Percentiles rank a stretch among this genome's conserved stretches.
Conservation (phyloP, 2,797 vertebrate species). For the Diglossa cyanea region DNA sequence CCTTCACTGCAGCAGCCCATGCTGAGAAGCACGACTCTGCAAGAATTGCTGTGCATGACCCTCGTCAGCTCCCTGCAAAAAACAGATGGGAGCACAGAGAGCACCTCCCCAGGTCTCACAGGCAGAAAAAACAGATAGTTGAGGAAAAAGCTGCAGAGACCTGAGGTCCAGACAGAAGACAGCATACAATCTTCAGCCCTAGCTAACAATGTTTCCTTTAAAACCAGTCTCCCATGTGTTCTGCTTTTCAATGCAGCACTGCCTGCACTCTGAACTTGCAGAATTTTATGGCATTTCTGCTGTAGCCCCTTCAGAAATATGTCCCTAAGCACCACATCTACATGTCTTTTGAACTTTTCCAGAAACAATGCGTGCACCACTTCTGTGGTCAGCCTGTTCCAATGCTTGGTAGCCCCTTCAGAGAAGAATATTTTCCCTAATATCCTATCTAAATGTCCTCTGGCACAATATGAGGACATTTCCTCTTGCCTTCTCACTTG, state of each 20-base stretch:
- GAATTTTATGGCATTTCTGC: background rate
- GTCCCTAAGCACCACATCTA: background rate
- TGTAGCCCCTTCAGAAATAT: background rate
- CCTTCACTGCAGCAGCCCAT: background rate
- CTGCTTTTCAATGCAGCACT: background rate
- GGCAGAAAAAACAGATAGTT: background rate
- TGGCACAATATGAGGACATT: background rate
- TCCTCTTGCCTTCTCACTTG: background rate
- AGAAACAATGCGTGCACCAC: background rate
- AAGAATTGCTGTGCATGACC: background rate
- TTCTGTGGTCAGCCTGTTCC: background rate
- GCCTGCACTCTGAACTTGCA: background rate
- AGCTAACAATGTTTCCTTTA: accelerated
- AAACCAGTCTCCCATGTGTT: background rate
- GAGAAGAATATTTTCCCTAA: background rate
- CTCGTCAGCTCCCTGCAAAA: background rate
- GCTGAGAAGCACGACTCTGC: background rate
- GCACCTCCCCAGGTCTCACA: background rate
- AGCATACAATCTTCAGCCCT: accelerated
- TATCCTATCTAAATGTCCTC: background rate
- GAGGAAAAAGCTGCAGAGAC: background rate
- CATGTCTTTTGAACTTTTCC: background rate
- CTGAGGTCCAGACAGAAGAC: background rate
- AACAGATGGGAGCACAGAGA: background rate
- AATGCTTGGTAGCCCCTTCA: background rate